Base-by-base conservation (phyloP, 2,888 invertebrate genomes). In the Pogonocherus hispidulus region DNA sequence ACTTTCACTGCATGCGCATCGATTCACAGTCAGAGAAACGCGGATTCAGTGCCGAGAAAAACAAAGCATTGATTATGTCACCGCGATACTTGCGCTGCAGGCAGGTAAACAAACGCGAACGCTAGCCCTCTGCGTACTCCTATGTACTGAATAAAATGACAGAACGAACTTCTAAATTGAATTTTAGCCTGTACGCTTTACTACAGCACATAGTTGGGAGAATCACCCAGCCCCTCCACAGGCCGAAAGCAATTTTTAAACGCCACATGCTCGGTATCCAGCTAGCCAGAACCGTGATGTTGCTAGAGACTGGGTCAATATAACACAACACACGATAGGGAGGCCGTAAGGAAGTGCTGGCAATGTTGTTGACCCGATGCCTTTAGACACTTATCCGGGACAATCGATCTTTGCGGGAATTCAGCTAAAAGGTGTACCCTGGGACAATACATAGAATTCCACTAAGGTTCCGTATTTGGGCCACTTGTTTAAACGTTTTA, bases 1-100 rank as follows among this genome's bases (percentile, higher is more conserved):
- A 68, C 68, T 60, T 52, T 41, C 41, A 49, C 64, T 59, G 59
- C 14, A 37, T 19, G n/a, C 16, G n/a, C 14, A 22, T 19, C n/a
- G 8, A 52, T 18, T 23, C 18, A 27, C 32, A 16, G 11, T 9
- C 2, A 32, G 14, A 11, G n/a, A n/a, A 0, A 49, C 9, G 18
- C n/a, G 11, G 8, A 27, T 27, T 16, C 16, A 16, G 14, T 5
- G 5, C 41, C 27, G 6, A 3, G 20, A 20, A 32, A 52, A 18
- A 52, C 32, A 52, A 52, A 27, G 32, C 52, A 52, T 52, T 16
- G 52, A 22, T 35, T 52, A 52, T 41, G n/a, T 41, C 41, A 41
- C 14, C n/a, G 37, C 37, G 11, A 37, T 11, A 3, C 2, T 14
- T n/a, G 5, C 41, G 16, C 41, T 1, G 41, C n/a, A 32, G 32